Conservation (phyloP, 2,113 vertebrate species). For the Psittacus erithacus region DNA sequence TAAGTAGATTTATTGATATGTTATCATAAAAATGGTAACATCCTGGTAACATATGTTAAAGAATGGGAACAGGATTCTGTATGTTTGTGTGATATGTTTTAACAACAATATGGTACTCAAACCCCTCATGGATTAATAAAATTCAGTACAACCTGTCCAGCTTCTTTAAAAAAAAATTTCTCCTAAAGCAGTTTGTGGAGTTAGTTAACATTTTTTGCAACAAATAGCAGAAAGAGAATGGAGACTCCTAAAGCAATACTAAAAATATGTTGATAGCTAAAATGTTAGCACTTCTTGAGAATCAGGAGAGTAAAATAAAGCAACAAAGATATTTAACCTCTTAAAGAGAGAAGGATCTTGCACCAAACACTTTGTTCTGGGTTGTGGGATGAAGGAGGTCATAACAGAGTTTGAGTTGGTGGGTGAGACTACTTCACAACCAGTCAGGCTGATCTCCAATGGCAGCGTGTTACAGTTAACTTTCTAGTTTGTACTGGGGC, state of each 20-base stretch:
- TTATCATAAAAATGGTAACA: not conserved
- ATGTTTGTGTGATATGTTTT: not conserved
- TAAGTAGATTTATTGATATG: not conserved
- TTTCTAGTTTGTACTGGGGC: not conserved
- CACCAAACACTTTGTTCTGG: not conserved
- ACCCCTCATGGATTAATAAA: not conserved
- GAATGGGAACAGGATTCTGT: not conserved
- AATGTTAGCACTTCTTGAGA: not conserved
- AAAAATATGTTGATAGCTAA: not conserved
- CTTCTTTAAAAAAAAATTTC: not conserved
- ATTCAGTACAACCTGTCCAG: not conserved
- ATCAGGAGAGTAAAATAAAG: not conserved
- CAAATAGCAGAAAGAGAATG: not conserved
- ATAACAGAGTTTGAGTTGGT: not conserved
- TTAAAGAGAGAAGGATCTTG: not conserved
- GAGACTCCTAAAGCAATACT: not conserved
- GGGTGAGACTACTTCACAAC: not conserved
- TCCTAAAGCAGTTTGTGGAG: not conserved
- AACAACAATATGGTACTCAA: not conserved
- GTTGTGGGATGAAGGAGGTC: not conserved
- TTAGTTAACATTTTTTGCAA: not conserved
- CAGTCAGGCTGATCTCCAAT: not conserved
- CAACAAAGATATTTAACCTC: not conserved
- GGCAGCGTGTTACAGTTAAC: rapidly evolving
- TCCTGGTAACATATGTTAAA: not conserved